Base-by-base conservation (phyloP, 2,888 invertebrate species). In the Horisme vitalbata region DNA sequence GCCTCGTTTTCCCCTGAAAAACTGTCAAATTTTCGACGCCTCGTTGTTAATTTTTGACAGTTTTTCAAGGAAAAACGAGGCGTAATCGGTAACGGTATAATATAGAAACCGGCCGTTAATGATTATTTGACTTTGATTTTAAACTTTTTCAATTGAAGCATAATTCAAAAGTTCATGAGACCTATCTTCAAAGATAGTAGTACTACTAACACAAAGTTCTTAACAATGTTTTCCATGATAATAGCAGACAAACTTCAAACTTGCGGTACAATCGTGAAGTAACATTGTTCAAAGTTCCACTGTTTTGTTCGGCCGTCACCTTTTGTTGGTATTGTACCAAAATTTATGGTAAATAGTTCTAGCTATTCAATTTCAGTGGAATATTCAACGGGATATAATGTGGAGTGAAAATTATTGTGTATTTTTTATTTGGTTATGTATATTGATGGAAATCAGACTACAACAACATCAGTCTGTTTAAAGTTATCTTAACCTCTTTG, bases 211-310 rank as follows among this genome's bases (percentile, higher is more conserved):
- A 13, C 9, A 34, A 39, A 38, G 34, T 35, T 46, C 11, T 13
- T 20, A 15, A n/a, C 37, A 26, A 43, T 48, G 50, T 49, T 55
- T 57, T 51, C 44, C 49, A 52, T 52, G 57, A 59, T 57, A 61
- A 58, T 30, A 35, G 39, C 31, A 35, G 27, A 15, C 10, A 8
- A 46, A 39, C 20, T 35, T 46, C 21, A 36, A 28, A 47, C 45
- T 45, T 45, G 45, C 3, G 37, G 32, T 24, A 45, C 30, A 34
- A 14, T 24, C 33, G 24, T 27, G 24, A 51, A 49, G 46, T 41
- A 9, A 23, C 49, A 55, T 55, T 57, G 55, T 57, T 54, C 32
- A 47, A 59, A 59, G 56, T 54, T 57, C 45, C 35, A 15, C 45
- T 41, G 49, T 46, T 57, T 54, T 52, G 52, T 46, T 45, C 23